Base-by-base conservation (phyloP, 2,888 invertebrate species). In the Coenonympha glycerion region DNA sequence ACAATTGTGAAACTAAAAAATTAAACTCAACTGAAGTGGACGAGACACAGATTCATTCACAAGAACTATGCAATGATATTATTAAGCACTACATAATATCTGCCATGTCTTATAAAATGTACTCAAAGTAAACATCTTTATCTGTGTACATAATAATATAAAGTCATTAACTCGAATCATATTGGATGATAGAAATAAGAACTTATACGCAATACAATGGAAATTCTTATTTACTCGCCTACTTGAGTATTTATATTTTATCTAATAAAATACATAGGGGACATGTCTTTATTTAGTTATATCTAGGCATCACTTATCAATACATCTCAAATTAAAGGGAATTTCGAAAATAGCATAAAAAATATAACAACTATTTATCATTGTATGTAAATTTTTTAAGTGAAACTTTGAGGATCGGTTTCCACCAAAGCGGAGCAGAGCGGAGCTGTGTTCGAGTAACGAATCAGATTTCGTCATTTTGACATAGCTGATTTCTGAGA, bases 61-160 rank as follows among this genome's bases (percentile, higher is more conserved):
- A 49, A 57, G 33, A 55, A 42, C 36, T 53, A 41, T 47, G 56
- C 45, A 55, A 56, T 46, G 44, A 34, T 53, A 49, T 55, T 49
- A 49, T 21, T 28, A 28, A n/a, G n/a, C n/a, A n/a, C n/a, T n/a
- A 18, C 37, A 48, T 56, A 52, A 52, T 68, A 71, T 67, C 62
- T 61, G 65, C 36, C 30, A 26, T 47, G 60, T 62, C 56, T 64
- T 61, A 63, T 57, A 58, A 57, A 61, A 55, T 55, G 48, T 53
- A 49, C 33, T 58, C 62, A 60, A 57, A 71, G 71, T 72, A 76
- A 79, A 77, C 72, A 80, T 53, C 59, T 64, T 82, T 83, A 84
- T 86, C 84, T 65, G 45, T 55, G 49, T 47, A 50, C 39, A 45
- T 49, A 64, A n/a, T n/a, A n/a, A n/a, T n/a, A n/a, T n/a, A n/a